Percentiles rank a stretch among this genome's conserved stretches.
Evolutionary conservation across 2,113 vertebrate species (phyloP).

Genomic region (Xyliphius kryptos): DNA sequence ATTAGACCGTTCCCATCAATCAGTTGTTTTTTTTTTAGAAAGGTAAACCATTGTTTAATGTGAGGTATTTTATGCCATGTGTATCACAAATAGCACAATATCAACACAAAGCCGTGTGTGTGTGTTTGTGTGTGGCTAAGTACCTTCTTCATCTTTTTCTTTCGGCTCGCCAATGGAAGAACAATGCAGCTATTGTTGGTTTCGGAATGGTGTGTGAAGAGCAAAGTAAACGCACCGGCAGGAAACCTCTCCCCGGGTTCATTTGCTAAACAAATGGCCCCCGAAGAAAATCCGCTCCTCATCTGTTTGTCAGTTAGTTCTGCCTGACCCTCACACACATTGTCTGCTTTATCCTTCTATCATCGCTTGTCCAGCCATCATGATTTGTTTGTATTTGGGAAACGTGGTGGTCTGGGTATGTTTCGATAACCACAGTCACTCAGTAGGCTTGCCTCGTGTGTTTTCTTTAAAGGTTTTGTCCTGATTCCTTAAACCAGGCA

Average conservation of each 20-base stretch:
- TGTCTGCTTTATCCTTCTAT: neutral
- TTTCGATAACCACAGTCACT: neutral
- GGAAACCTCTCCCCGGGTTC: constrained; percentile 14
- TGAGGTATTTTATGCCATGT: constrained; percentile 1
- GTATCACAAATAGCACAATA: no score
- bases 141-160: no score
- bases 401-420: constrained; percentile 28
- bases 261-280: constrained; percentile 24
- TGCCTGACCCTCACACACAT: no score
- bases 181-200: constrained; percentile 23
- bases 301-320: no score
- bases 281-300: no score
- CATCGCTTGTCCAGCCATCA: constrained; percentile 1
- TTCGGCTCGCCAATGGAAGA: neutral
- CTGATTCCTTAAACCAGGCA: constrained; percentile 26
- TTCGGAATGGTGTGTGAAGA: constrained; percentile 16
- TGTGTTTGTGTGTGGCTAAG: no score
- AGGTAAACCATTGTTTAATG: constrained; percentile 18
- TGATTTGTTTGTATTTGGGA: constrained; percentile 30
- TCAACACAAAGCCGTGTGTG: no score
- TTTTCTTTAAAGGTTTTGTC: constrained; percentile 31
- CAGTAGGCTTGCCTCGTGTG: constrained; percentile 9
- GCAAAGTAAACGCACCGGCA: constrained; percentile 18
- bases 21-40: constrained; percentile 11
- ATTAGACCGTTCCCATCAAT: constrained; percentile 20